Percentiles rank a stretch among this genome's conserved stretches.
Evolutionary conservation across 2,113 vertebrate genomes (phyloP).

Genomic region (Epinephelus cyanopodus): DNA sequence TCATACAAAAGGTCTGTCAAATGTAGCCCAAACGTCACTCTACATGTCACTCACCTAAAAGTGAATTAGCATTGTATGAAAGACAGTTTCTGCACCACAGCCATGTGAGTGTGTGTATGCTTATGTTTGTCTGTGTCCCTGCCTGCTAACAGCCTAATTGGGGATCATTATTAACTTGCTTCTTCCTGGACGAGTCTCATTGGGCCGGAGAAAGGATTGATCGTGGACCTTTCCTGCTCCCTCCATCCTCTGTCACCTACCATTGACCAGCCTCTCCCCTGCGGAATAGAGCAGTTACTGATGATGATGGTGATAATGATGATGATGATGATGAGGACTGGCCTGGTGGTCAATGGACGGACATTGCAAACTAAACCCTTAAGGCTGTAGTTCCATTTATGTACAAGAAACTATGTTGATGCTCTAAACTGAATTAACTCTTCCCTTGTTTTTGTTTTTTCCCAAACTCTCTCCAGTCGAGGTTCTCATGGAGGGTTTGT

Average conservation of each 20-base stretch:
- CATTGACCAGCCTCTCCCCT: conserved; percentile 69
- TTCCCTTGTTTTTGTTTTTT: background rate
- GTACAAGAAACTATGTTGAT: conserved; percentile 3
- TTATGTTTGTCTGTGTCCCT: conserved; percentile 6
- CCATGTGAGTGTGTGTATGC: conserved; percentile 11
- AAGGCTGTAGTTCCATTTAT: conserved; percentile 8
- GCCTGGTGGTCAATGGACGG: conserved; percentile 60
- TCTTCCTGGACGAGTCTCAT: conserved; percentile 72
- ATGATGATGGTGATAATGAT: conserved; percentile 71
- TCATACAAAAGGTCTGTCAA: conserved; percentile 64
- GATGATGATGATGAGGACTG: conserved; percentile 55
- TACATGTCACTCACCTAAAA: conserved; percentile 60
- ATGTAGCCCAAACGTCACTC: conserved; percentile 44
- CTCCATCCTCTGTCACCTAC: conserved; percentile 67
- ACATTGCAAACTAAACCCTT: conserved; percentile 33
- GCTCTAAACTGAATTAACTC: conserved; percentile 20
- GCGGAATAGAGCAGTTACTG: conserved; percentile 56
- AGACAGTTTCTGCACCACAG: conserved; percentile 31
- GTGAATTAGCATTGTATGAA: conserved; percentile 58
- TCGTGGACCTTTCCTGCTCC: conserved; percentile 57
- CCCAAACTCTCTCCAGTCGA: conserved; percentile 6
- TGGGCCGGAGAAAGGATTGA: conserved; percentile 73
- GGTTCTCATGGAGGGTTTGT: conserved; percentile 69
- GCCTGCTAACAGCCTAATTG: conserved; percentile 66
- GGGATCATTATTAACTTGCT: conserved; percentile 75